phyloP scores from a whole-genome alignment of 2,797 vertebrate genomes.

The Poecilia velifera region DNA sequence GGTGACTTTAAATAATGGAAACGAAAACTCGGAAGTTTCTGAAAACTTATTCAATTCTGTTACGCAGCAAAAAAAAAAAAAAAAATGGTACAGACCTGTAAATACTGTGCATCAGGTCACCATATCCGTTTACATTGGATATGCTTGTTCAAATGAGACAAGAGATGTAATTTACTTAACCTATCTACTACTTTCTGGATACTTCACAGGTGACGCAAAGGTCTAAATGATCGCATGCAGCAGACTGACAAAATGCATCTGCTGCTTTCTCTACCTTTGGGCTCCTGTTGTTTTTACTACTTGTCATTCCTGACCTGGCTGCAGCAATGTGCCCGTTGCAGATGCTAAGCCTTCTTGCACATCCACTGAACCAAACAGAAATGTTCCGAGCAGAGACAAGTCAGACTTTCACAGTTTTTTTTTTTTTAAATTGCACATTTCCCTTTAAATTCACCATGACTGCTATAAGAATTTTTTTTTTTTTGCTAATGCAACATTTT shows the following conservation, averaged over 20 bases:
- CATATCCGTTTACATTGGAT: neutral
- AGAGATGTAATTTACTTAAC: neutral
- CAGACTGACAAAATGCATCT: neutral
- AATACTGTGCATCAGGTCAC: neutral
- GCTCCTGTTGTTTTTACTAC: neutral
- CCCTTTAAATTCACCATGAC: neutral
- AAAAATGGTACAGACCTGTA: neutral
- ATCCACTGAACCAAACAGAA: neutral
- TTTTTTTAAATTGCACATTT: neutral
- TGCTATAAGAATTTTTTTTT: neutral
- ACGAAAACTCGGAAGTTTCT: neutral
- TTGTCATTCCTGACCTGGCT: slow-evolving; percentile 2
- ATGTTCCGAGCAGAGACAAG: neutral
- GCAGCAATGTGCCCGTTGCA: neutral
- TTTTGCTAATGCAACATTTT: neutral
- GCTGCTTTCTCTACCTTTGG: neutral
- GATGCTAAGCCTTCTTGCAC: neutral
- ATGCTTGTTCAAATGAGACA: neutral
- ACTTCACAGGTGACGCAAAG: neutral
- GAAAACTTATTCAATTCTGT: neutral
- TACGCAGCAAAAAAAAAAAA: neutral
- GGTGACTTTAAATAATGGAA: neutral
- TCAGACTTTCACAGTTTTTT: neutral
- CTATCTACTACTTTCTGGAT: neutral
- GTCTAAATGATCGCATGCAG: too few relatives aligned